phyloP scores from a whole-genome alignment of 2,797 vertebrate species.

The Paramormyrops hopkinsi region DNA sequence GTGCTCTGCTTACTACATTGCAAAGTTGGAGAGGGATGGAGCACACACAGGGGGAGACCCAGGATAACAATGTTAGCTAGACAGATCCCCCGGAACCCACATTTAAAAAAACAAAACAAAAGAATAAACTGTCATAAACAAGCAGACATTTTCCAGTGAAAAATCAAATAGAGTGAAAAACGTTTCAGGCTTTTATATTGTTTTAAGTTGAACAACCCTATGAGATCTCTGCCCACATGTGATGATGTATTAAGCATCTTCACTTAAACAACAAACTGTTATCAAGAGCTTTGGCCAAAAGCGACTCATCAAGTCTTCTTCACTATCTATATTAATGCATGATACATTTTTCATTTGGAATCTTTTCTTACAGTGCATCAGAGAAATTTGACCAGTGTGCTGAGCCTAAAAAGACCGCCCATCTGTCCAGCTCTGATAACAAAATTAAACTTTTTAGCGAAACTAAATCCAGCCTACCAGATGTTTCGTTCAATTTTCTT shows the following conservation, averaged over 20 bases:
- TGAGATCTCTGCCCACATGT: conserved; percentile 70
- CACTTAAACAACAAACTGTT: conserved; percentile 59
- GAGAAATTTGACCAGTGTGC: background rate
- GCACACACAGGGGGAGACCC: conserved; percentile 66
- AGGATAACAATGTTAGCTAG: conserved; percentile 82
- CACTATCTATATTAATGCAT: conserved; percentile 64
- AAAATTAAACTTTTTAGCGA: background rate
- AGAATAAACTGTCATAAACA: conserved; percentile 55
- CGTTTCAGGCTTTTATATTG: conserved; percentile 46
- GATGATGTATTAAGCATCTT: conserved; percentile 69
- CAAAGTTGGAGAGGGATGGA: conserved; percentile 73
- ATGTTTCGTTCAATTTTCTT: conserved; percentile 1
- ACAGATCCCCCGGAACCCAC: conserved; percentile 59
- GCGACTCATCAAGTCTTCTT: conserved; percentile 62
- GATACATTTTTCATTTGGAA: conserved; percentile 52
- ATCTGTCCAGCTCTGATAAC: background rate
- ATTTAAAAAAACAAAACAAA: conserved; percentile 50
- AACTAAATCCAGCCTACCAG: background rate
- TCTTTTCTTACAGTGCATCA: background rate
- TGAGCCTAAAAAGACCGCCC: background rate
- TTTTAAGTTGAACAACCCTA: conserved; percentile 72
- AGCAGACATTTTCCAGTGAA: conserved; percentile 53
- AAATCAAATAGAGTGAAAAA: conserved; percentile 23
- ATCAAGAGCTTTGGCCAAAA: conserved; percentile 56
- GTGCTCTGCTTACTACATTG: conserved; percentile 99